These are phyloP conservation scores for Cyprinodon tularosa DNA, from an alignment of 2,113 vertebrate species.

Conservation along the genomic window DNA sequence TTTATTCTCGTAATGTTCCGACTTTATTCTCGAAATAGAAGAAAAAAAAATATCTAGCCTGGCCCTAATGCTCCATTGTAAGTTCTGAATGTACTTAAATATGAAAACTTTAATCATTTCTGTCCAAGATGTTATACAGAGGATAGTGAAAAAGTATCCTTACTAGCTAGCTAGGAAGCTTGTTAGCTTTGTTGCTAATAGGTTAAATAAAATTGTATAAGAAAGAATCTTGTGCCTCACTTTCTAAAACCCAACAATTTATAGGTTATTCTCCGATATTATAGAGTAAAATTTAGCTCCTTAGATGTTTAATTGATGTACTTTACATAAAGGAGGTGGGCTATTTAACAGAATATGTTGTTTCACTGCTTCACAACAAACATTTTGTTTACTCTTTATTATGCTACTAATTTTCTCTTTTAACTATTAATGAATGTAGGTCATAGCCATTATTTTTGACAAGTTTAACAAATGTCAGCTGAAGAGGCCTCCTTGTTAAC, in stretches of 20 bases:
- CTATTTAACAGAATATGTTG: background rate
- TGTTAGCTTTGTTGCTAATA: background rate
- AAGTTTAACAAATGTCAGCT: background rate
- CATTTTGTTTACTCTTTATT: background rate
- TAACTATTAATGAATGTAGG: background rate
- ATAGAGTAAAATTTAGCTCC: background rate
- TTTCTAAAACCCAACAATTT: background rate
- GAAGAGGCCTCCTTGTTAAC: background rate
- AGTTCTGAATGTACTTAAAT: no score
- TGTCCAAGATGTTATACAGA: no score
- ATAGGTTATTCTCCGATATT: background rate
- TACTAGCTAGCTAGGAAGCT: background rate
- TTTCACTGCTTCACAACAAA: background rate
- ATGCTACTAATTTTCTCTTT: background rate
- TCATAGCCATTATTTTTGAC: no score
- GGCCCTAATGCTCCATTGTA: no score
- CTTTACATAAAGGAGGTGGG: background rate
- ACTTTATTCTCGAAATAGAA: no score
- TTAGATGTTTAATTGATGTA: background rate
- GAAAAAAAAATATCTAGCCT: no score
- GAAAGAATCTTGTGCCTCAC: background rate
- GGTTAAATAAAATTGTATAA: background rate
- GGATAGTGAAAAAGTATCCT: background rate
- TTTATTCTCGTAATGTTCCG: no score
- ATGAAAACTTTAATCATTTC: no score